Percentiles rank a stretch among this genome's conserved stretches.
These are phyloP conservation scores for Aphrophora alni DNA, from an alignment of 2,888 invertebrate species.

Conservation along the genomic window DNA sequence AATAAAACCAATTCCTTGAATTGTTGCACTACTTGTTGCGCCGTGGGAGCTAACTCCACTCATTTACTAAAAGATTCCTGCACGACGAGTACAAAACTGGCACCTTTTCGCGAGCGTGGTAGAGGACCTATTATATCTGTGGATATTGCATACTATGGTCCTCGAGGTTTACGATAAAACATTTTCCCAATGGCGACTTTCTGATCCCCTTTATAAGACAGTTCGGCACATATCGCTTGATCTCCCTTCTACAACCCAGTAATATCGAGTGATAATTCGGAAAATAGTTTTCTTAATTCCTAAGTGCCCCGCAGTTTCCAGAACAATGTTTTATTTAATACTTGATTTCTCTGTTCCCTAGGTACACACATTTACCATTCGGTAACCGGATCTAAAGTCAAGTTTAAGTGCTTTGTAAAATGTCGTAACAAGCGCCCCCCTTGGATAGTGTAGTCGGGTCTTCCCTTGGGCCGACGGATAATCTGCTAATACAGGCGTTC, in stretches of 20 bases:
- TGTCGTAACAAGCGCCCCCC: too few relatives aligned
- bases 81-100: too few relatives aligned
- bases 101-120: background rate
- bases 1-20: background rate
- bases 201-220: constrained; percentile 49
- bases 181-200: constrained; percentile 46
- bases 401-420: too few relatives aligned
- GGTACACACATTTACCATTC: constrained; percentile 31
- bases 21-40: background rate
- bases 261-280: constrained; percentile 43
- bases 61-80: background rate
- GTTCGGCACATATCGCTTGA: constrained; percentile 45
- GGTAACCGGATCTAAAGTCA: background rate
- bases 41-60: background rate
- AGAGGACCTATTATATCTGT: background rate
- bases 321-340: too few relatives aligned
- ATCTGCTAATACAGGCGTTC: too few relatives aligned
- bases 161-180: constrained; percentile 15
- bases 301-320: constrained; percentile 41
- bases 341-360: too few relatives aligned
- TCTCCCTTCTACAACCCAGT: constrained; percentile 49
- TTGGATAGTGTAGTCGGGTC: background rate
- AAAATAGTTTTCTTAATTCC: constrained; percentile 49
- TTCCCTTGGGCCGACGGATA: background rate
- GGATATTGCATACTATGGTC: constrained; percentile 50